Base-by-base conservation (phyloP, 2,888 invertebrate genomes). In the Listrodromus nycthemerus region DNA sequence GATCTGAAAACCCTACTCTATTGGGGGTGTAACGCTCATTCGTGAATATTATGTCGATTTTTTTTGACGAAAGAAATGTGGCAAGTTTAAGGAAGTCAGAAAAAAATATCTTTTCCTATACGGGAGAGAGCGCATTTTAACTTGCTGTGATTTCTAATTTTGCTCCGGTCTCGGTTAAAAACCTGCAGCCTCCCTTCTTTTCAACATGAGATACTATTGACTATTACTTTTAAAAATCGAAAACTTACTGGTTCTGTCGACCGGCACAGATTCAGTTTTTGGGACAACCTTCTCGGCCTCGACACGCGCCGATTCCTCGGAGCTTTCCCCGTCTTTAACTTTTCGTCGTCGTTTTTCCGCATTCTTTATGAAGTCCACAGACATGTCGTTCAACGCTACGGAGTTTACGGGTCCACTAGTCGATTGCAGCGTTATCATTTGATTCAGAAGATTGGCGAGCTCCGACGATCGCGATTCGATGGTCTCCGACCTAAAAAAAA, bases 391-490 rank as follows among this genome's bases (percentile, higher is more conserved):
- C 66, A 70, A 24, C 19, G 37, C 63, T 0, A 33, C 58, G 63
- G 71, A 45, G 55, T 80, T 73, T 2, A 75, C 66, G 16, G 80
- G 45, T 61, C 73, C 69, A 61, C 73, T 74, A 8, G 73, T 74
- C 48, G 87, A 83, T 80, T 89, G 88, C 24, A 87, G 83, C 6
- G 83, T 88, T 71, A 88, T 87, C 55, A 89, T 86, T 86, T 87
- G 83, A 85, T 90, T 88, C 50, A 91, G 82, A n/a, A 90, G 85
- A 71, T 88, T 80, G 16, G 88, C 89, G 37, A 92, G 82, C 73
- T 91, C 91, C 30, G 87, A 84, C 8, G 89, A 88, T 30, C 89
- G 87, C 21, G 90, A 89, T 69, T 89, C 89, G 27, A 67, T 70
- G 27, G 50, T 70, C 45, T 86, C 86, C 27, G 83, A 67, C 63